Conservation (phyloP, 2,113 vertebrate genomes). For the Pleuronectes platessa region DNA sequence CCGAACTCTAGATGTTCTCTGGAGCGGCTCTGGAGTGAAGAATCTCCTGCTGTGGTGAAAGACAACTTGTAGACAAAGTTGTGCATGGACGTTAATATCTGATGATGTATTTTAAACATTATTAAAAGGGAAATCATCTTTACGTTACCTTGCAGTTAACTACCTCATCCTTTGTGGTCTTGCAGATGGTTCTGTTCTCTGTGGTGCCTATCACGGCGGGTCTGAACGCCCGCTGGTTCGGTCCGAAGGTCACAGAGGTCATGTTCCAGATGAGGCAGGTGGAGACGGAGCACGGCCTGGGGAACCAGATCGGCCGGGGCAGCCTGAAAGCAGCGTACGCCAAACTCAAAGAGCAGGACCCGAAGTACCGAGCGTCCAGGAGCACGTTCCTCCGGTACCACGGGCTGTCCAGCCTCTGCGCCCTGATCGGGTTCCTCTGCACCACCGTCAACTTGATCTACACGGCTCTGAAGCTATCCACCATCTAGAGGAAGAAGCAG, state of each 20-base stretch:
- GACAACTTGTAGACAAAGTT: no score
- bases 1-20: no score
- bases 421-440: slow-evolving; percentile 84
- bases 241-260: slow-evolving; percentile 75
- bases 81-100: no score
- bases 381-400: slow-evolving; percentile 85
- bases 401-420: slow-evolving; percentile 86
- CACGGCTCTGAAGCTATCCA: slow-evolving; percentile 82
- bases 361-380: slow-evolving; percentile 83
- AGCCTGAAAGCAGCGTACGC: slow-evolving; percentile 81
- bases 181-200: slow-evolving; percentile 85
- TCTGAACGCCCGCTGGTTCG: slow-evolving; percentile 86
- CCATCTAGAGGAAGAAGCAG: slow-evolving; percentile 71
- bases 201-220: slow-evolving; percentile 75
- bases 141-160: not conserved
- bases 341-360: slow-evolving; percentile 86
- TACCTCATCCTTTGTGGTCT: not conserved
- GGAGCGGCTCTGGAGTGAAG: no score
- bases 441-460: slow-evolving; percentile 84
- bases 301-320: slow-evolving; percentile 79
- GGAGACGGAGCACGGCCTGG: slow-evolving; percentile 87
- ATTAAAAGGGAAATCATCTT: not conserved
- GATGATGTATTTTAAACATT: no score
- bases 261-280: slow-evolving; percentile 85
- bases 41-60: no score